Base-by-base conservation (phyloP, 1,140 invertebrate genomes). In the Rhagoletis pomonella region DNA sequence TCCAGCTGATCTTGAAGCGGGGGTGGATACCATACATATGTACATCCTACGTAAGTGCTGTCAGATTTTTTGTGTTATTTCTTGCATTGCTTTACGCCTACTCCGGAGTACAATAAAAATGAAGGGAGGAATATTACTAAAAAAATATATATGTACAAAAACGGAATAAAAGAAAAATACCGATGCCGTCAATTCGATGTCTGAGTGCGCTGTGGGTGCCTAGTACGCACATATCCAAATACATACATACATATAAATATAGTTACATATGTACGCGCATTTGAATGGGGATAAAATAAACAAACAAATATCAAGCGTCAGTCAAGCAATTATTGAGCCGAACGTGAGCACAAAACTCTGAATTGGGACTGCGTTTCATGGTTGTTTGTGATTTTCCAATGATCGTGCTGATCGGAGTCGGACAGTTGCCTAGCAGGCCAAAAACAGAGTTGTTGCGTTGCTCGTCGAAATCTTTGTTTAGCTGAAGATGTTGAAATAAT, bases 371-470 rank as follows among this genome's bases (percentile, higher is more conserved):
- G n/a, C n/a, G 17, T 67, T 67, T 67, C 29, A 39, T 67, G 44
- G 39, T 47, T 73, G 39, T 47, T 73, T 73, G 67, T 73, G 67
- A 73, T 44, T 73, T 73, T 42, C 73, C 73, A 17, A 58, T 81
- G 73, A 55, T 55, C 47, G 17, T 19, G 73, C 9, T n/a, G 47
- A 73, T 81, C 47, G 64, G 3, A 5, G 73, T 55, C 29, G 29
- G 29, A 29, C 73, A 58, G 47, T 55, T 81, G 73, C 73, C 9
- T 81, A 81, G 69, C 10, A 50, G 44, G 73, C 44, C 14, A 14
- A 5, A 12, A 67, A 67, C 29, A 4, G 4, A 19, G 50, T 55
- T 55, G 47, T 9, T 29, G 73, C 47, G 73, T 44, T 42, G 19
- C 12, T 17, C 60, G n/a, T 62, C 0, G 2, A 29, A 73, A 39